Base-by-base conservation (phyloP, 2,797 vertebrate genomes). In the Rhinatrema bivittatum region DNA sequence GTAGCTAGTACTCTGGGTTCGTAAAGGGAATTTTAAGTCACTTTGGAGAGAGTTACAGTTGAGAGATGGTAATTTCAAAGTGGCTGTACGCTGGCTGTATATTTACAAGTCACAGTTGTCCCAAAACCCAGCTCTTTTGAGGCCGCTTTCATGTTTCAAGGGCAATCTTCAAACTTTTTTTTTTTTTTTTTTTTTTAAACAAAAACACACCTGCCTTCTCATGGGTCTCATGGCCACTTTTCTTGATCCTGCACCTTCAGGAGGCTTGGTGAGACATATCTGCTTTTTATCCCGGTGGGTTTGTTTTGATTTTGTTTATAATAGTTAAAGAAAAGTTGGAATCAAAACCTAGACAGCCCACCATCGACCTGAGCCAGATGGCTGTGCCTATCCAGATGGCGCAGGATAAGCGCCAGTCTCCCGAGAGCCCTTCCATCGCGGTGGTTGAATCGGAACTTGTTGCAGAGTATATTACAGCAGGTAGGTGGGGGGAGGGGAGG, bases 321-420 rank as follows among this genome's bases (percentile, higher is more conserved):
- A 9, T 72, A 93, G 93, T 88, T 60, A 97, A 93, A 67, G 93
- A 97, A 57, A 96, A 91, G 56, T 62, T 70, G 12, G 94, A 98
- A 49, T 61, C 83, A 7, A 97, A 90, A 65, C 87, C 88, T 10
- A 76, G 93, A 44, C 91, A 92, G 59, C 91, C 89, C 53, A 94
- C 93, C 31, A 96, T 99, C 51, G 94, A 98, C 74, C 77, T 99
- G 63, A 97, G 94, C 62, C 94, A 97, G 79, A 93, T 99, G 94
- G 94, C 88, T n/a, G 93, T 99, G 22, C 91, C 96, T 32, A 87
- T 99, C 63, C 93, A 93, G 62, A 87, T 92, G 80, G 68, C 87
- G 32, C 86, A 87, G 32, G 92, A 98, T 60, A 96, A 90, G 75
- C 90, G 87, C 17, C 81, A 80, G 60, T 72, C 76, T 43, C 86